phyloP scores from a whole-genome alignment of 2,113 vertebrate genomes.

The Oreochromis niloticus region DNA sequence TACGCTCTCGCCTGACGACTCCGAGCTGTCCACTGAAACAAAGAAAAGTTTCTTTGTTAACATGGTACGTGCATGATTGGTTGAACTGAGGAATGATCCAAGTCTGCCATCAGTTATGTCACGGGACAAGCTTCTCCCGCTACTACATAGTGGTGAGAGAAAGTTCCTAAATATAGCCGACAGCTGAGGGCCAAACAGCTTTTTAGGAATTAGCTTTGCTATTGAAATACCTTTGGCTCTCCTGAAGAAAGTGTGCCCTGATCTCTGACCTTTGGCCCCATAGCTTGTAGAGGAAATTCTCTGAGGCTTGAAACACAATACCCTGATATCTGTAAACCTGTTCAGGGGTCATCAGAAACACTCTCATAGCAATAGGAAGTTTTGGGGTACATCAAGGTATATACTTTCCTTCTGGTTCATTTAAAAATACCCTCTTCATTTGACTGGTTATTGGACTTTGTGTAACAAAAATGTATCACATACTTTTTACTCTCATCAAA shows the following conservation, averaged over 20 bases:
- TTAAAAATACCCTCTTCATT: not conserved
- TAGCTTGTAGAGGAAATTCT: not conserved
- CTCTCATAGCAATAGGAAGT: not conserved
- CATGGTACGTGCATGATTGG: not conserved
- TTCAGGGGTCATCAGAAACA: not conserved
- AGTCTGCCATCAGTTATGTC: not conserved
- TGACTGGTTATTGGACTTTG: not conserved
- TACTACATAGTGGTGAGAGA: not conserved
- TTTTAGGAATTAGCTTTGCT: not conserved
- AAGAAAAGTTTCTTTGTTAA: not conserved
- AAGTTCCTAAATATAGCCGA: not conserved
- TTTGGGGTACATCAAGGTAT: not conserved
- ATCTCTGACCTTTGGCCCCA: not conserved
- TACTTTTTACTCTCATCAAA: not conserved
- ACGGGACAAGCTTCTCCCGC: not conserved
- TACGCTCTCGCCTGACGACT: slow-evolving; percentile 73
- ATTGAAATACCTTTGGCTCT: not conserved
- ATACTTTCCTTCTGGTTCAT: not conserved
- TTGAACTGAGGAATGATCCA: not conserved
- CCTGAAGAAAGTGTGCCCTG: not conserved
- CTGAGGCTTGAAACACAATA: not conserved
- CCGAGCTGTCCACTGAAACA: slow-evolving; percentile 72
- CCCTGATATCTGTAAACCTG: not conserved
- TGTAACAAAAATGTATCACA: not conserved
- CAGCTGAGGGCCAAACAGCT: not conserved